A percentile compares a stretch with the other conserved stretches of the same genome.
Conservation (phyloP, 2,888 invertebrate genomes). For the Fissipunctia ypsillon region DNA sequence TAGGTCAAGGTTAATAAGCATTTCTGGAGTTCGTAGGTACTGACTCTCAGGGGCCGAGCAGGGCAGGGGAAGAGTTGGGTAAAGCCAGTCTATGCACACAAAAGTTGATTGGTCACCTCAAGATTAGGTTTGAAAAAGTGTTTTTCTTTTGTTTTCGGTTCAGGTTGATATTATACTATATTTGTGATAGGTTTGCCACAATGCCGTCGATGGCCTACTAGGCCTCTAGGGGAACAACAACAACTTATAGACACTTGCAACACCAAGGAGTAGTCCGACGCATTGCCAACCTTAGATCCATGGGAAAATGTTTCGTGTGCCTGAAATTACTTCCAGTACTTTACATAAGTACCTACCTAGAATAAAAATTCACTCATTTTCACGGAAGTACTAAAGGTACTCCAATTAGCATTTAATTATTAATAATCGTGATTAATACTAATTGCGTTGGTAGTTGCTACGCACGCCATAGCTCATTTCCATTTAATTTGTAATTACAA, state of each 20-base stretch:
- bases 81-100: constrained; percentile 6
- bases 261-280: neutral
- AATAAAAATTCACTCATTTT: constrained; percentile 25
- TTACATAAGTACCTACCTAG: constrained; percentile 7
- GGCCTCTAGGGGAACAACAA: neutral
- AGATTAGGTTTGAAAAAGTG: constrained; percentile 6
- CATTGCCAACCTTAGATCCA: neutral
- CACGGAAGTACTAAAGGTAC: constrained; percentile 24
- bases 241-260: neutral
- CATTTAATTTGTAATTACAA: constrained; percentile 50
- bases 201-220: neutral
- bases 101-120: constrained; percentile 14
- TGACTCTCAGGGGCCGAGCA: constrained; percentile 28
- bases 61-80: constrained; percentile 24
- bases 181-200: neutral
- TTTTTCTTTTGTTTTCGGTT: constrained; percentile 7
- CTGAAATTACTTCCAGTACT: constrained; percentile 5
- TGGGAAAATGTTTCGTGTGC: constrained; percentile 1
- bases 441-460: constrained; percentile 44
- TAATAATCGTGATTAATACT: constrained; percentile 44
- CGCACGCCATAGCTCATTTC: constrained; percentile 43
- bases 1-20: constrained; percentile 60
- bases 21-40: constrained; percentile 46
- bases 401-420: constrained; percentile 51
- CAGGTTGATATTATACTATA: neutral